phyloP scores from a whole-genome alignment of 1,140 invertebrate genomes.

The Papilio aristodemus region DNA sequence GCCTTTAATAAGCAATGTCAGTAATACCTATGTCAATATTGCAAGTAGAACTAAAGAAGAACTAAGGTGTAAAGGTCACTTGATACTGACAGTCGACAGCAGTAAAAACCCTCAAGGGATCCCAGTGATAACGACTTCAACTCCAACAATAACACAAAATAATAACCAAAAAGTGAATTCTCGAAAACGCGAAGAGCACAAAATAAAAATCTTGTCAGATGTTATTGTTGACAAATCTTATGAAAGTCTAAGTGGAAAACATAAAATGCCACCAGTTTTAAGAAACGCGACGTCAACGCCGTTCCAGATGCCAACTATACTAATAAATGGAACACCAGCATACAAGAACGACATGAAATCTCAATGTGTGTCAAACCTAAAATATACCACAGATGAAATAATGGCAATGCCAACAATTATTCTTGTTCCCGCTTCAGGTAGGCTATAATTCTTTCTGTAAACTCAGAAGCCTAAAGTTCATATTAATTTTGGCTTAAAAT shows the following conservation, averaged over 20 bases:
- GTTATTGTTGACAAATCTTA: conserved; percentile 61
- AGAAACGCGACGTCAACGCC: conserved; percentile 59
- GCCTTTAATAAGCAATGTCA: conserved; percentile 9
- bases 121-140: background rate
- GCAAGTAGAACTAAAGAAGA: conserved; percentile 1
- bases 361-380: conserved; percentile 36
- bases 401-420: conserved; percentile 76
- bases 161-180: conserved; percentile 34
- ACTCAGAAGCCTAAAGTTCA: background rate
- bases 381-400: conserved; percentile 71
- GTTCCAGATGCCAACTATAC: conserved; percentile 60
- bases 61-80: conserved; percentile 16
- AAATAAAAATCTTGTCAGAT: conserved; percentile 68
- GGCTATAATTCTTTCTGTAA: conserved; percentile 22
- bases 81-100: conserved; percentile 15
- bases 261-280: conserved; percentile 45
- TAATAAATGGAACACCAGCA: conserved; percentile 65
- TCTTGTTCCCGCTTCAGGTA: conserved; percentile 64
- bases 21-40: conserved; percentile 25
- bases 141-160: conserved; percentile 23
- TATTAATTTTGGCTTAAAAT: background rate
- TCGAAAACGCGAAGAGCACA: conserved; percentile 49
- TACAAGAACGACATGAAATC: conserved; percentile 47
- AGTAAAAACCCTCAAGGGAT: conserved; percentile 15
- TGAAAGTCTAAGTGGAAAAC: conserved; percentile 30